Evolutionary conservation across 2,888 invertebrate species (phyloP).

Genomic region (Bedellia somnulentella): DNA sequence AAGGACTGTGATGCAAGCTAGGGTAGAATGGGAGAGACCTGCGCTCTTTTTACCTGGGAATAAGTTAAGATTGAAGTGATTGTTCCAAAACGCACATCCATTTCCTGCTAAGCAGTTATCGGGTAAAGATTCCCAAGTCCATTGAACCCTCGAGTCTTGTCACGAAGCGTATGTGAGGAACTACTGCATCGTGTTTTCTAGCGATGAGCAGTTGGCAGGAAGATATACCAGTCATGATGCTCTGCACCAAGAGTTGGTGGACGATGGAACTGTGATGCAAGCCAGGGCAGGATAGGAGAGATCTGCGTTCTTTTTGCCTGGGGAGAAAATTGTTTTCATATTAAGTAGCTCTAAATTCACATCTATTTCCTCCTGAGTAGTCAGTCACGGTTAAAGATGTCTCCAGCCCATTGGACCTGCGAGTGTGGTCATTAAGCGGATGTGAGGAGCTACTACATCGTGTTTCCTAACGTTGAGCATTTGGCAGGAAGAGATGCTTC

Average conservation of each 20-base stretch:
- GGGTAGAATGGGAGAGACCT: neutral
- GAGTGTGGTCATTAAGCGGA: conserved; percentile 91
- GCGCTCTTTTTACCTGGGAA: neutral
- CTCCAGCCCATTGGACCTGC: conserved; percentile 72
- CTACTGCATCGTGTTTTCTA: conserved; percentile 74
- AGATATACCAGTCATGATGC: conserved; percentile 60
- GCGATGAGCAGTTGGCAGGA: conserved; percentile 82
- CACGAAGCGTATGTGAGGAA: conserved; percentile 91
- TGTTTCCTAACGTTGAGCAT: conserved; percentile 83
- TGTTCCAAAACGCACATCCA: no score
- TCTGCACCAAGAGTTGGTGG: conserved; percentile 64
- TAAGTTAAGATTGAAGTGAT: no score
- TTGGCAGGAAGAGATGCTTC: conserved; percentile 71
- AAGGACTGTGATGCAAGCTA: neutral
- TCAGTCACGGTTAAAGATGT: no score
- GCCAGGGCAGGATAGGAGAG: conserved; percentile 87
- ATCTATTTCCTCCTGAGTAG: no score
- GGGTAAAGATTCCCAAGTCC: conserved; percentile 64
- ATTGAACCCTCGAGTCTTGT: conserved; percentile 80
- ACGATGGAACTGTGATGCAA: conserved; percentile 85
- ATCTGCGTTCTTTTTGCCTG: conserved; percentile 76
- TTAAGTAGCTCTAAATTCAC: no score
- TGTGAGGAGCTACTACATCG: conserved; percentile 75
- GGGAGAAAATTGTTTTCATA: no score
- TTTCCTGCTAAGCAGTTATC: no score